Base-by-base conservation (phyloP, 2,113 vertebrate genomes). In the Lonchura striata region DNA sequence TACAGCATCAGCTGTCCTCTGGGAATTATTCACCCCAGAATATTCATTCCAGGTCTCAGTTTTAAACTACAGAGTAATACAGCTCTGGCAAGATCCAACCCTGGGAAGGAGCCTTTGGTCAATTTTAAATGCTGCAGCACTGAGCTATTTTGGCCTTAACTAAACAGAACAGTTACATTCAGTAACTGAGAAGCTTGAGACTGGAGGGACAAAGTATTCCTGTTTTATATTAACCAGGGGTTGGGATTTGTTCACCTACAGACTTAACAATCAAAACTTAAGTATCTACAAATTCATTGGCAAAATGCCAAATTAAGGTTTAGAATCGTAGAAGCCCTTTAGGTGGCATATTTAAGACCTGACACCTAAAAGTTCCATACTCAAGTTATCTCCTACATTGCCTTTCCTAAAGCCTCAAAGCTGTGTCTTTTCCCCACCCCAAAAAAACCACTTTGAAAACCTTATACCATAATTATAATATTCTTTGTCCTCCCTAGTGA, bases 351-450 rank as follows among this genome's bases (percentile, higher is more conserved):
- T n/a, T 63, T 82, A 82, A 79, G 30, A 15, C 13, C 17, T 8
- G 41, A 56, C 8, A 52, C 16, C 9, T 44, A 39, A 63, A 68
- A 41, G 20, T 44, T 49, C 17, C 21, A 39, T 10, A 41, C 6
- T 13, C 23, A 39, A 35, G 8, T 59, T 71, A 35, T 86, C 68
- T 57, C 42, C 19, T 49, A 21, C 23, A 3, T 1, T 63, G 31
- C 11, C 31, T 44, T 75, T 41, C 49, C 37, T 50, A 41, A 88
- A 76, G 10, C 7, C 24, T 66, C 35, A 63, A 68, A 74, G 63
- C 28, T 60, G 1, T 41, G 20, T 23, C 66, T 19, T 3, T 4
- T 1, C 10, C 4, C 11, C 3, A 1, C 10, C 10, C 4, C 12
- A 17, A 15, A 60, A 75, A 59, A n/a, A 46, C 0, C 23, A 21